phyloP scores from a whole-genome alignment of 2,888 invertebrate species.

The Allacma fusca region DNA sequence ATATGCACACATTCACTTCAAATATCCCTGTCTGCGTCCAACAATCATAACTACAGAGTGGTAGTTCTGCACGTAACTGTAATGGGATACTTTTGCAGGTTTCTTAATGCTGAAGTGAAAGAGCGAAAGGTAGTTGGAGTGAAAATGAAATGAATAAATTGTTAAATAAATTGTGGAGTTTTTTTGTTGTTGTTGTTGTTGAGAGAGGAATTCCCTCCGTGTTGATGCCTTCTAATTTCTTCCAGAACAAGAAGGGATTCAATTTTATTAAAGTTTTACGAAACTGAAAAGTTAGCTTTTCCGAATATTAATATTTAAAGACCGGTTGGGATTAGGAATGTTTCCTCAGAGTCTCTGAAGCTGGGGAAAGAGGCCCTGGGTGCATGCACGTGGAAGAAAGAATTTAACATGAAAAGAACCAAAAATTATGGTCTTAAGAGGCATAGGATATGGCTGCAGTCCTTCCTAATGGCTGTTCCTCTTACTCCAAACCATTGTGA shows the following conservation, averaged over 20 bases:
- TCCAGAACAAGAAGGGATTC: not conserved
- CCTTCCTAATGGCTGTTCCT: not conserved
- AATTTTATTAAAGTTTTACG: not conserved
- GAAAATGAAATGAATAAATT: constrained; percentile 2
- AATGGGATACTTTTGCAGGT: not conserved
- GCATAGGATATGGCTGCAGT: not conserved
- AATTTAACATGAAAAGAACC: not conserved
- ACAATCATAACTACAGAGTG: no score
- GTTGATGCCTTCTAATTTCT: not conserved
- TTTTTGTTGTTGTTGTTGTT: not conserved
- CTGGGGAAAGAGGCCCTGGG: no score
- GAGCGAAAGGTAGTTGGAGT: not conserved
- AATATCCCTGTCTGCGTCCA: no score
- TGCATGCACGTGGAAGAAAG: not conserved
- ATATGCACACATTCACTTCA: no score
- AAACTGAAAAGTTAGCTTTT: not conserved
- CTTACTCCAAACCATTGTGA: no score
- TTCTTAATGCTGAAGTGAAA: not conserved
- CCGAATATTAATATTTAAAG: constrained; percentile 1
- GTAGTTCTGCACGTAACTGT: not conserved
- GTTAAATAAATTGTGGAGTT: not conserved
- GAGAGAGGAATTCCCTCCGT: not conserved
- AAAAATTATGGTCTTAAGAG: not conserved
- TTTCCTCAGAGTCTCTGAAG: no score
- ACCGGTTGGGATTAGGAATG: not conserved